Evolutionary conservation across 1,140 invertebrate species (phyloP), one percentile per base, ranked within the genome.

Genomic region (Drosophila prosaltans): DNA sequence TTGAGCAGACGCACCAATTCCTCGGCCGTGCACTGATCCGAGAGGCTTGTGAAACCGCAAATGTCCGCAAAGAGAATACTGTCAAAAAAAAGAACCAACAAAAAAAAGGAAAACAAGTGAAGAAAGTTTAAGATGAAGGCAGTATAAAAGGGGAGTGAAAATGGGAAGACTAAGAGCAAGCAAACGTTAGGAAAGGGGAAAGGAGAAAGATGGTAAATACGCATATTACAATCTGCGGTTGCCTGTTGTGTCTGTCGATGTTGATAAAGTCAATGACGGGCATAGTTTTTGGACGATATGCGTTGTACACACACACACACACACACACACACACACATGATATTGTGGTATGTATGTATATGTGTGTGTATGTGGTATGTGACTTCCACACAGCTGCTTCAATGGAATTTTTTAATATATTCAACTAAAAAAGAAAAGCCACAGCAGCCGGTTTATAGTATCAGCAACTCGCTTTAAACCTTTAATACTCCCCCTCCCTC

Each of bases 31-130:
- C 98, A 99, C 92, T 98, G 97, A 92, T 97, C 98, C 2, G 98
- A 98, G 2, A 99, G 94, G 40, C 96, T 96, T 0, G 98, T 99
- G 93, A 99, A 99, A 39, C 98, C 98, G 91, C 98, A 99, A 80
- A 99, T 99, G 93, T 99, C 98, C 21, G 98, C 98, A 93, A 99
- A 99, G 51, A 99, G 94, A 86, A 99, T 99, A 93, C 98, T 99
- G 94, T 83, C 95, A 94, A 78, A 93, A 83, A 36, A 36, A 36
- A 36, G 6, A 30, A 30, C 2, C 28, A 30, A 2, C 28, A 30
- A 30, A 36, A 36, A 1, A 83, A 80, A 39, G 30, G n/a, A 39
- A 41, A 62, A 24, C 40, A 80, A 73, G 26, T 6, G 66, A 48
- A 41, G 6, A 57, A 57, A 30, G 26, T 57, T 57, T 57, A 30